Evolutionary conservation across 35 echinoderm and acorn worm genomes (phyloP), one percentile per base, ranked within the genome.

Genomic region (Holothuria glaberrima): DNA sequence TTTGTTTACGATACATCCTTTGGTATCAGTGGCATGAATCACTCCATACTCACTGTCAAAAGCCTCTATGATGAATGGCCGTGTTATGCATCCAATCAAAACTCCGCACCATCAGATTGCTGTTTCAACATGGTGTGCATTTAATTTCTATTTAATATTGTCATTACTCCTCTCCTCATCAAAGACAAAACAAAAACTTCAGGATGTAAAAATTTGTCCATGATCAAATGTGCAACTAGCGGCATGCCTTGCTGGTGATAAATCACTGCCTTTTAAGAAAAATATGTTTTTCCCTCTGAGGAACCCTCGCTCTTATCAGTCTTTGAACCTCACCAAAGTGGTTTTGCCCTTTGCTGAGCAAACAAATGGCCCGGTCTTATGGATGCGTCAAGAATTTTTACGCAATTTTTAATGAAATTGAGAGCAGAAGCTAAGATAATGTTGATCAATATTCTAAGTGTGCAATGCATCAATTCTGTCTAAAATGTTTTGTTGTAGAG

Each of bases 291-390:
- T 84, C 58, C 56, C 46, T 56, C 52, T 84, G 46, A 54, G 58
- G 30, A 58, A 31, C 46, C 32, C 80, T 36, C 25, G 34, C 57
- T 10, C 10, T 69, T 59, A 58, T 84, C 80, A 63, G 58, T 48
- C 80, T 84, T 84, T 84, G 80, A 63, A 84, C 59, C 80, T 59
- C 80, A 84, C 80, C 34, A 61, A 84, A 84, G 80, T 84, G 80
- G 80, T 84, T 63, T 84, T 84, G 80, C 80, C 80, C 80, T 84
- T 63, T 84, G 80, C 80, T 84, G 80, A 61, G 80, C 80, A 84
- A 84, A 84, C 80, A 84, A 63, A 48, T 59, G 80, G 59, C 57
- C 46, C 4, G 58, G 80, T 59, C 57, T 57, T 56, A 63, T 58
- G 46, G 80, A 32, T 58, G 33, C 30, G 28, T 7, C 57, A 48